Conservation (phyloP, 2,797 vertebrate genomes). For the Peromyscus nudipes region DNA sequence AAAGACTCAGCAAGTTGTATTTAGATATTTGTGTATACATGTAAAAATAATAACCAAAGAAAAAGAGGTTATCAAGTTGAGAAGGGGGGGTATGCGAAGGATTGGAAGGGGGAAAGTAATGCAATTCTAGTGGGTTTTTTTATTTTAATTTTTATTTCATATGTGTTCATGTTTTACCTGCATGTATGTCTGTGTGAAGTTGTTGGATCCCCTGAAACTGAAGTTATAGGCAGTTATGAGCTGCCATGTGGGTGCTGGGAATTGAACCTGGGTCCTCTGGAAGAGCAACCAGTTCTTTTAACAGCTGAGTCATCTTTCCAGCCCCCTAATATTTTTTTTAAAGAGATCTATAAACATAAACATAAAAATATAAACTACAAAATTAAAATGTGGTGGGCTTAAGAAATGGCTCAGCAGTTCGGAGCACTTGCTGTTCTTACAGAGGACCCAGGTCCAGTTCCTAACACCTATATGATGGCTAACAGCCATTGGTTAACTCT, state of each 20-base stretch:
- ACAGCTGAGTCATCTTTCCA: not conserved
- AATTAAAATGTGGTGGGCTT: not conserved
- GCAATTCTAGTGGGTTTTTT: not conserved
- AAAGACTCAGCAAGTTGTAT: not conserved
- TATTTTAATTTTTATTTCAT: not conserved
- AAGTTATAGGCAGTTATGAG: not conserved
- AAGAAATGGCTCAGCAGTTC: not conserved
- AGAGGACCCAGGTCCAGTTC: not conserved
- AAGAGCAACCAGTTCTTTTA: not conserved
- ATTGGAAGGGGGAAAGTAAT: not conserved
- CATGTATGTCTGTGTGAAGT: not conserved
- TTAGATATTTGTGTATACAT: not conserved
- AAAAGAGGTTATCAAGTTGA: not conserved
- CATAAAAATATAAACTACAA: not conserved
- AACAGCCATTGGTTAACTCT: not conserved
- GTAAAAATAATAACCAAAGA: not conserved
- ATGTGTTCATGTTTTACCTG: not conserved
- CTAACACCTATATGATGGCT: not conserved
- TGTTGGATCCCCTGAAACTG: not conserved
- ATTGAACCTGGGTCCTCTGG: not conserved
- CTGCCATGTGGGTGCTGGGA: not conserved
- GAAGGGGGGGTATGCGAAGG: not conserved
- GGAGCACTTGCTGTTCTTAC: not conserved
- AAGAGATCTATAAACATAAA: not conserved
- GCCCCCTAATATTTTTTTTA: not conserved